Conservation (phyloP, 2,888 invertebrate species). For the Dysmachus trigonus region DNA sequence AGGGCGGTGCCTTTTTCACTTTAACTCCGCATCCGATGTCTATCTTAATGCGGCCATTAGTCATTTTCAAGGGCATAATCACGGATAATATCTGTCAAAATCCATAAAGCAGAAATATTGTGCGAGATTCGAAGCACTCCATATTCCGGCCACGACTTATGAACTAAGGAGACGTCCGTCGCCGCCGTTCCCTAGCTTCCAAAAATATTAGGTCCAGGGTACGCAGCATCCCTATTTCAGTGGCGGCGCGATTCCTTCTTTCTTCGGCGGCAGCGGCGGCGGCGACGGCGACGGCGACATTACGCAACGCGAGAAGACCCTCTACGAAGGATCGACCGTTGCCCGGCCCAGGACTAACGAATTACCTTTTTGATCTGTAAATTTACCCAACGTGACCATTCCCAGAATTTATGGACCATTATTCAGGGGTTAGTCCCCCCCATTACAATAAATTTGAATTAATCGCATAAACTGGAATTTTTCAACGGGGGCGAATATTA, state of each 20-base stretch:
- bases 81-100: slow-evolving; percentile 35
- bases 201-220: background rate
- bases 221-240: background rate
- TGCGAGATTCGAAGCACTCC: slow-evolving; percentile 12
- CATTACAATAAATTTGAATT: slow-evolving; percentile 48
- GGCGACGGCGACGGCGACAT: no score
- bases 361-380: slow-evolving; percentile 48
- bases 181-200: background rate
- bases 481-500: slow-evolving; percentile 40
- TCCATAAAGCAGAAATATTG: slow-evolving; percentile 38
- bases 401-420: slow-evolving; percentile 46
- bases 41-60: slow-evolving; percentile 32
- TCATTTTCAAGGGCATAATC: slow-evolving; percentile 28
- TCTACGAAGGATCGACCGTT: no score
- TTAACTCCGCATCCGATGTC: slow-evolving; percentile 21
- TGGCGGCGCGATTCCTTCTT: background rate
- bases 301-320: slow-evolving; percentile 33
- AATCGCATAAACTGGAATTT: slow-evolving; percentile 44
- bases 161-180: background rate
- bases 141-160: slow-evolving; percentile 36
- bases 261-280: no score
- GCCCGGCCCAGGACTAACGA: slow-evolving; percentile 34
- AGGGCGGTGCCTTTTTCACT: slow-evolving; percentile 9
- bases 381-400: slow-evolving; percentile 47
- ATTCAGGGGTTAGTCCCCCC: slow-evolving; percentile 45